Conservation (phyloP, 2,797 vertebrate species). For the Anguilla pacifica region DNA sequence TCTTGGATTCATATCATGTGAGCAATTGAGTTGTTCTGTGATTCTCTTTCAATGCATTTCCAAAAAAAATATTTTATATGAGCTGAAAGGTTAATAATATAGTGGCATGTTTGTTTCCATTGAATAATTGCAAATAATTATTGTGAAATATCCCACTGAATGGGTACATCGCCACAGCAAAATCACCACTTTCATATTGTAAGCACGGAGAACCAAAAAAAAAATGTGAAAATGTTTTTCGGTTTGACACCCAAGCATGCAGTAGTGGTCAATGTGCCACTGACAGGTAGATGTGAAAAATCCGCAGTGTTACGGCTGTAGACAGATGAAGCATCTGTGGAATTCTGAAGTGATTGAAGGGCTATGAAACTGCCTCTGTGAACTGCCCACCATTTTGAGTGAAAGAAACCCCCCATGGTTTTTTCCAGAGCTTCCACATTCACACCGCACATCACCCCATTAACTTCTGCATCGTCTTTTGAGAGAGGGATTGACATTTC, state of each 20-base stretch:
- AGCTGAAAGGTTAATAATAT: neutral
- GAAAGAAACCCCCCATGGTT: slow-evolving; percentile 28
- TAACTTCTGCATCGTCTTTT: slow-evolving; percentile 21
- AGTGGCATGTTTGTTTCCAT: neutral
- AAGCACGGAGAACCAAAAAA: slow-evolving; percentile 46
- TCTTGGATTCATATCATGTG: neutral
- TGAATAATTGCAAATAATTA: neutral
- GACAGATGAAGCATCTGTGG: slow-evolving; percentile 59
- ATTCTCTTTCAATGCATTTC: neutral
- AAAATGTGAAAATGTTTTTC: slow-evolving; percentile 58
- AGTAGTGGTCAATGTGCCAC: slow-evolving; percentile 65
- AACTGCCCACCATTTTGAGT: slow-evolving; percentile 33
- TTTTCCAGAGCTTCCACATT: slow-evolving; percentile 40
- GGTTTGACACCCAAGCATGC: slow-evolving; percentile 57
- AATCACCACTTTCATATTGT: slow-evolving; percentile 40
- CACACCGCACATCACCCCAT: slow-evolving; percentile 29
- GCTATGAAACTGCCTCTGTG: slow-evolving; percentile 34
- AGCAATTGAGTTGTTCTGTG: neutral
- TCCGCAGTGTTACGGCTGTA: slow-evolving; percentile 53
- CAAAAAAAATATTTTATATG: neutral
- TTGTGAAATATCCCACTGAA: neutral
- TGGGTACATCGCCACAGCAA: slow-evolving; percentile 11
- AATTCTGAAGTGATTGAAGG: slow-evolving; percentile 60
- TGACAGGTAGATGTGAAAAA: slow-evolving; percentile 66
- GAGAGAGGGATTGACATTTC: slow-evolving; percentile 21